phyloP scores from a whole-genome alignment of 2,888 invertebrate species.

The Nyleta sp. region DNA sequence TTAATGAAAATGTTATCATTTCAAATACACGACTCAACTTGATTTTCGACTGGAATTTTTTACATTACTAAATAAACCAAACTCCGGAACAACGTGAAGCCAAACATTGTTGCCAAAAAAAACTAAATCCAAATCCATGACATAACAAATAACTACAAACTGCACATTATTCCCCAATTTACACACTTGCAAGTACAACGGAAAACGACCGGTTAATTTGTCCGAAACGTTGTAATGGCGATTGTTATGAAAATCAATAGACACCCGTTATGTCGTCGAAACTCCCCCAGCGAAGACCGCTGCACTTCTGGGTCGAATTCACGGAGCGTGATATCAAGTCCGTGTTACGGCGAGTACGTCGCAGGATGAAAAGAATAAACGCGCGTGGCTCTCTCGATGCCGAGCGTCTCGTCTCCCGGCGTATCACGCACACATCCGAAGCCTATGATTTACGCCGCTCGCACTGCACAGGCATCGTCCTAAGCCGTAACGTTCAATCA shows the following conservation, averaged over 20 bases:
- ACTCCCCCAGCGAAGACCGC: conserved; percentile 51
- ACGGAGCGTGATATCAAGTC: conserved; percentile 50
- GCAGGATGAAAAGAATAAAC: conserved; percentile 62
- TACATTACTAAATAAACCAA: no score
- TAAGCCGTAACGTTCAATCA: conserved; percentile 48
- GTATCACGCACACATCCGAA: conserved; percentile 68
- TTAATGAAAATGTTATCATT: no score
- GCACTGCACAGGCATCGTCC: conserved; percentile 29
- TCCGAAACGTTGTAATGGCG: conserved; percentile 6
- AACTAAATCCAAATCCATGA: no score
- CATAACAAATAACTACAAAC: no score
- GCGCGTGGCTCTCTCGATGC: conserved; percentile 70
- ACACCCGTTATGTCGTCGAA: conserved; percentile 60
- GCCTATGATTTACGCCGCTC: conserved; percentile 42
- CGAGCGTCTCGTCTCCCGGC: conserved; percentile 74
- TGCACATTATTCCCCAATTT: no score
- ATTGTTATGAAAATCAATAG: conserved; percentile 56
- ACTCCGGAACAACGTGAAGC: no score
- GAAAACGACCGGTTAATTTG: conserved; percentile 24
- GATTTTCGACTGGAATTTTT: no score
- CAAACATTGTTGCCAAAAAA: no score
- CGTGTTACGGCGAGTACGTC: conserved; percentile 52
- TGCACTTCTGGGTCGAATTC: conserved; percentile 61
- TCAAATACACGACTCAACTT: no score
- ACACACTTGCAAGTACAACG: no score